These are phyloP conservation scores for Pseudomyrmex sp. DNA, from an alignment of 1,140 invertebrate species.

Conservation along the genomic window DNA sequence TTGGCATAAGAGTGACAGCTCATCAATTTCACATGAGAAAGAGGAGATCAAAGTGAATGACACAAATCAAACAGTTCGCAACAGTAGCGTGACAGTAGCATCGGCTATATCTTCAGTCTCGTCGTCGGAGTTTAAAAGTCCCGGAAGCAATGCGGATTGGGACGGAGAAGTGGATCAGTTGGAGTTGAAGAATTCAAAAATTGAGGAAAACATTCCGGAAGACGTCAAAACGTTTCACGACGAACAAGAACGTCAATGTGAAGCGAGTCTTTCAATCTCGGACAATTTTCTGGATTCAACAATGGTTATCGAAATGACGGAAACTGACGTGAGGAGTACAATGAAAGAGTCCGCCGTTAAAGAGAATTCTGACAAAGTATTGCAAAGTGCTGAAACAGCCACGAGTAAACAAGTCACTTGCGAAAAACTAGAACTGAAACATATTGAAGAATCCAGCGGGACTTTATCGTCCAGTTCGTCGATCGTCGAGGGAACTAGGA, in stretches of 20 bases:
- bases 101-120: constrained; percentile 12
- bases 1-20: constrained; percentile 12
- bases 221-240: constrained; percentile 29
- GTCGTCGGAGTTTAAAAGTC: constrained; percentile 13
- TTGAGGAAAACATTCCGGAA: constrained; percentile 4
- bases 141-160: constrained; percentile 7
- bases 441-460: not conserved
- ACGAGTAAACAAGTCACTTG: not conserved
- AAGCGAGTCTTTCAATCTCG: not conserved
- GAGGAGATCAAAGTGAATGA: constrained; percentile 23
- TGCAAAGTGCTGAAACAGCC: not conserved
- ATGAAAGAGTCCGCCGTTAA: not conserved
- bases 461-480: not conserved
- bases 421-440: constrained; percentile 12
- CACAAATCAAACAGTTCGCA: constrained; percentile 19
- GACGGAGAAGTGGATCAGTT: not conserved
- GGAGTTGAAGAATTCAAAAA: constrained; percentile 21
- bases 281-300: constrained; percentile 10
- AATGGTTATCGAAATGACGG: constrained; percentile 10
- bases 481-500: constrained; percentile 14
- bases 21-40: not conserved
- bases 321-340: not conserved
- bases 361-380: not conserved
- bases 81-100: not conserved
- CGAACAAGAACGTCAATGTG: not conserved